These are phyloP conservation scores for Erethizon dorsatum DNA, from an alignment of 2,797 vertebrate genomes.

Conservation along the genomic window DNA sequence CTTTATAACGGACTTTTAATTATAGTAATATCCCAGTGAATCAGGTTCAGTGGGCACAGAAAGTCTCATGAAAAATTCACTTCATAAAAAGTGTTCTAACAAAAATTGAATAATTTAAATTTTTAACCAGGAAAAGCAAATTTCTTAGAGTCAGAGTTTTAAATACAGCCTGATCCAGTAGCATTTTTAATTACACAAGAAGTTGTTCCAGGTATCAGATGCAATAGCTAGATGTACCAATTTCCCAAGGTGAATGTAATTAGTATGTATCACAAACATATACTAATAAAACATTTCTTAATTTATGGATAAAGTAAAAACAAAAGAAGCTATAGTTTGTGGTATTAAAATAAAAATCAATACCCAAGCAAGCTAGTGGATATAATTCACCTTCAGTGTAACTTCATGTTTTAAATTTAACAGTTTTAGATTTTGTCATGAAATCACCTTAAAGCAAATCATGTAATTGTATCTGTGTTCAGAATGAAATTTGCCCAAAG, in stretches of 20 bases:
- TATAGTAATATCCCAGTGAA: neutral
- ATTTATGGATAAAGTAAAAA: neutral
- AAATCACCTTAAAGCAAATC: neutral
- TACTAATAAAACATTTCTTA: neutral
- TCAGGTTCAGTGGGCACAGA: neutral
- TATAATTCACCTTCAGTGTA: neutral
- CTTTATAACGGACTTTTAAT: constrained; percentile 18
- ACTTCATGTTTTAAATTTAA: neutral
- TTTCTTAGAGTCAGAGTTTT: neutral
- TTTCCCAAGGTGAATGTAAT: neutral
- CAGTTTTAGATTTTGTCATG: neutral
- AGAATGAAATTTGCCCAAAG: neutral
- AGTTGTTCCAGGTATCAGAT: neutral
- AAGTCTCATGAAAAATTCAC: neutral
- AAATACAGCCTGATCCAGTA: neutral
- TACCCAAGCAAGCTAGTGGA: neutral
- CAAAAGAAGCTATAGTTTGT: neutral
- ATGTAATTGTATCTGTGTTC: neutral
- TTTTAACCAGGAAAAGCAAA: neutral
- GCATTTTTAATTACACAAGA: neutral
- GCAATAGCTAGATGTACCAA: neutral
- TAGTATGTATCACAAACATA: neutral
- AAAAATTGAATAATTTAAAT: neutral
- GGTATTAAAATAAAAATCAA: neutral
- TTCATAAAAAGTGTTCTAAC: neutral